These are phyloP conservation scores for Campoletis raptor DNA, from an alignment of 2,888 invertebrate genomes.

Conservation along the genomic window DNA sequence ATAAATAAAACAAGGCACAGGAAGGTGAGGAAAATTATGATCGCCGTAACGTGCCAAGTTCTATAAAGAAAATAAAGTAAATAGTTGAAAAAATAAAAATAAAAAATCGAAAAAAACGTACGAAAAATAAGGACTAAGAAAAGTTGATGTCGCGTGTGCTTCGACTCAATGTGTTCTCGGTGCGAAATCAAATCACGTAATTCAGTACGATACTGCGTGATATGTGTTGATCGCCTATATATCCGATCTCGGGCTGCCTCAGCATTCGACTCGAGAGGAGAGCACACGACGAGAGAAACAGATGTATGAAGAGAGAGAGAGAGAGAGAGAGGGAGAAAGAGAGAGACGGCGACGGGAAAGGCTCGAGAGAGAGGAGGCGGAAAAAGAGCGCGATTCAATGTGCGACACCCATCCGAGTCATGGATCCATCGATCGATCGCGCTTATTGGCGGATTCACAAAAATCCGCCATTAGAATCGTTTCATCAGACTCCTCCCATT, in stretches of 20 bases:
- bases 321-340: conserved; percentile 51
- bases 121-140: background rate
- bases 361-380: conserved; percentile 68
- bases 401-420: conserved; percentile 68
- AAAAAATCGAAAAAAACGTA: conserved; percentile 5
- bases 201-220: conserved; percentile 57
- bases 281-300: conserved; percentile 18
- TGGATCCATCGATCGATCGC: conserved; percentile 68
- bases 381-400: conserved; percentile 64
- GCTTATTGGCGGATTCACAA: conserved; percentile 77
- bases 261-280: conserved; percentile 32
- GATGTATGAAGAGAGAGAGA: conserved; percentile 7
- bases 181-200: conserved; percentile 70
- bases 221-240: conserved; percentile 42
- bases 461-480: conserved; percentile 83
- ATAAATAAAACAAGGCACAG: conserved; percentile 13
- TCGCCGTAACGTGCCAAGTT: conserved; percentile 17
- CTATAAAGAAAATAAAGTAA: background rate
- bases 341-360: conserved; percentile 43
- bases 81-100: background rate
- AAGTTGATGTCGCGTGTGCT: conserved; percentile 51
- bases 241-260: conserved; percentile 16
- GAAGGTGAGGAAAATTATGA: conserved; percentile 37
- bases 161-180: conserved; percentile 20
- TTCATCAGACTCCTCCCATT: conserved; percentile 81